Evolutionary conservation across 2,113 vertebrate species (phyloP), one percentile per base, ranked within the genome.

Genomic region (Varanus komodoensis): DNA sequence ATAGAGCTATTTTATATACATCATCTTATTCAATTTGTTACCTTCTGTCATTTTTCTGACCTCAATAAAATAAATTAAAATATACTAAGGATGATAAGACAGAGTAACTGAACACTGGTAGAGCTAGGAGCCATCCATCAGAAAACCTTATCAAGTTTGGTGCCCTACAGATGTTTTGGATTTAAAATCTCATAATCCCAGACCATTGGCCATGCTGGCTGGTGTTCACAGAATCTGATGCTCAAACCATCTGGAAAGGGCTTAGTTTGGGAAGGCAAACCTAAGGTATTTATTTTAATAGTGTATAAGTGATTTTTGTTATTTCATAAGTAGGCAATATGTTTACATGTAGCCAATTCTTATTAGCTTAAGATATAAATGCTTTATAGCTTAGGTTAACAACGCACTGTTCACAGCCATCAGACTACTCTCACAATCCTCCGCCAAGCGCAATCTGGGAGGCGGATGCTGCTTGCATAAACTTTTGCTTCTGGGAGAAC

Each of bases 281-380:
- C 85, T 81, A 54, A 92, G 78, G 73, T 14, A 89, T 32, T 73
- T 78, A 6, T 32, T 90, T 84, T n/a, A 69, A 79, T n/a, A 86
- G 68, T 34, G 8, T 89, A 75, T 54, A 71, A 48, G 3, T 17
- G 86, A 12, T 1, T 82, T n/a, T 75, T 90, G 44, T 27, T 32
- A 81, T 84, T 90, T 1, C 1, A 84, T 29, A 11, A 81, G 82
- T 32, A 0, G 3, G 48, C 6, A 87, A 8, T 54, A 54, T 54
- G 54, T 54, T 19, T 32, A n/a, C 90, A 84, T 83, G 44, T 38
- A 57, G 50, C 25, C 61, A 0, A 14, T 4, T 19, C 50, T 1
- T 6, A 89, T 25, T 34, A 83, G 44, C 8, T n/a, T 78, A 27
- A 84, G n/a, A 90, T 82, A 8, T 77, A n/a, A 89, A 11, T 32